Conservation (phyloP, 2,797 vertebrate genomes). For the Tarsius wallacei region DNA sequence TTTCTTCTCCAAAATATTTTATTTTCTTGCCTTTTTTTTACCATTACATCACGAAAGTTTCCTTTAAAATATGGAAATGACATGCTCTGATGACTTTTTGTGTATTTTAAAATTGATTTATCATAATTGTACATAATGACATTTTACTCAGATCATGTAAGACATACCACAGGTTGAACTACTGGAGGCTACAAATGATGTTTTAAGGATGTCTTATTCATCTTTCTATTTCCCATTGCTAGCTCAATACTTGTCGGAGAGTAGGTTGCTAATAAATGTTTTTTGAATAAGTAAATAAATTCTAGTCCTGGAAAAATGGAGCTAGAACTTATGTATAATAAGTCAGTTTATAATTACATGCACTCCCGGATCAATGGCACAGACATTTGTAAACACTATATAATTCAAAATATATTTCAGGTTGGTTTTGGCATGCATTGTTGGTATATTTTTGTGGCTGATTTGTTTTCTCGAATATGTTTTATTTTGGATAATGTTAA, state of each 20-base stretch:
- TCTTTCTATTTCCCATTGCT: slow-evolving; percentile 9
- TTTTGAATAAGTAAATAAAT: slow-evolving; percentile 59
- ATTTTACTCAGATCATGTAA: neutral
- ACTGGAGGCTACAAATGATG: neutral
- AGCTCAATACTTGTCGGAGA: neutral
- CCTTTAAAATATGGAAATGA: too few relatives aligned
- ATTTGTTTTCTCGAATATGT: slow-evolving; percentile 70
- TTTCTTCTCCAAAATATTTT: too few relatives aligned
- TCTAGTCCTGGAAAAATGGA: slow-evolving; percentile 20
- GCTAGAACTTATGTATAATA: slow-evolving; percentile 55
- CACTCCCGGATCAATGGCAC: slow-evolving; percentile 20
- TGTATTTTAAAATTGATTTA: too few relatives aligned
- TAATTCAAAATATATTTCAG: slow-evolving; percentile 62
- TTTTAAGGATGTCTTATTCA: slow-evolving; percentile 51
- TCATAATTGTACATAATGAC: neutral
- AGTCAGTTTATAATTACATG: slow-evolving; percentile 68
- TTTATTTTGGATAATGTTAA: slow-evolving; percentile 68
- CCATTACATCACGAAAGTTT: too few relatives aligned
- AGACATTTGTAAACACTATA: slow-evolving; percentile 69
- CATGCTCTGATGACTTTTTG: too few relatives aligned
- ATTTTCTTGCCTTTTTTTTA: too few relatives aligned
- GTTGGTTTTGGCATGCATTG: slow-evolving; percentile 60
- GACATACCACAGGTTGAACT: neutral
- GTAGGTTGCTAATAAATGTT: neutral
- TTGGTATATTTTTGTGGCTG: slow-evolving; percentile 70